Evolutionary conservation across 2,113 vertebrate species (phyloP).

Genomic region (Phasianus colchicus): DNA sequence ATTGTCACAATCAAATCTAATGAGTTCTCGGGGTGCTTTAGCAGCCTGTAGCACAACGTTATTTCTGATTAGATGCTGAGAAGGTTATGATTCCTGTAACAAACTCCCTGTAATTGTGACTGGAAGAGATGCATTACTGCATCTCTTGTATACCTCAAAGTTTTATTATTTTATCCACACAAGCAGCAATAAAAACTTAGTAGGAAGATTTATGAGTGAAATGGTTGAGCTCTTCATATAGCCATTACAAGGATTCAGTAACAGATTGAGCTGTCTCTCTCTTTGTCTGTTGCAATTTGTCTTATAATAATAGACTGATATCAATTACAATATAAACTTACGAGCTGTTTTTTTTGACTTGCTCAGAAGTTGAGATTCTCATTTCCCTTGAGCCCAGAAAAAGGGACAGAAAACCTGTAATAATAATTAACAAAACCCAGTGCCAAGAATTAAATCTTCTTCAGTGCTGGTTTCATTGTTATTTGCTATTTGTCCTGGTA

Average conservation of each 20-base stretch:
- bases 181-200: conserved; percentile 1
- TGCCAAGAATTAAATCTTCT: not conserved
- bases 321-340: conserved; percentile 40
- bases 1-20: not conserved
- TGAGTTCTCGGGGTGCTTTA: not conserved
- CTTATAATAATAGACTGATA: conserved; percentile 59
- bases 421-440: not conserved
- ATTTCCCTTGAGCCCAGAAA: not conserved
- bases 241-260: conserved; percentile 43
- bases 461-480: not conserved
- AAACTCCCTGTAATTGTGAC: not conserved
- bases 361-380: not conserved
- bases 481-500: not conserved
- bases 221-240: conserved; percentile 21
- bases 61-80: not conserved
- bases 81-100: not conserved
- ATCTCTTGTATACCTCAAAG: not conserved
- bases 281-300: conserved; percentile 48
- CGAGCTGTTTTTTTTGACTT: conserved; percentile 1
- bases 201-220: conserved; percentile 41
- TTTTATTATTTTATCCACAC: conserved; percentile 56
- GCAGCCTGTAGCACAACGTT: not conserved
- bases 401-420: not conserved
- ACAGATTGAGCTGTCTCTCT: conserved; percentile 64
- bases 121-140: not conserved